phyloP scores from a whole-genome alignment of 2,113 vertebrate species.

The Cryptotis parvus region DNA sequence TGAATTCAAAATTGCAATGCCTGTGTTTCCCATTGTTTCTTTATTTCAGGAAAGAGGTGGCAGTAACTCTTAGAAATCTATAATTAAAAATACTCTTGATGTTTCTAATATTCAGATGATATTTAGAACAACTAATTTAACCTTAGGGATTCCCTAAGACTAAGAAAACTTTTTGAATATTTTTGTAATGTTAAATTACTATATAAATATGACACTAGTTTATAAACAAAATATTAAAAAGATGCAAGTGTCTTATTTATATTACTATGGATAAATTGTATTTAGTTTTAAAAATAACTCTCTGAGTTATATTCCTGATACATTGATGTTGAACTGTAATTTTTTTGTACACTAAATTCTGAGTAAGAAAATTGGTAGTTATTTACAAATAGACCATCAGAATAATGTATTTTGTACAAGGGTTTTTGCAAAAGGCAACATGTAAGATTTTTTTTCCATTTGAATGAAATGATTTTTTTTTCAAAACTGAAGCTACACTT shows the following conservation, averaged over 20 bases:
- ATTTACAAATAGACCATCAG: background rate
- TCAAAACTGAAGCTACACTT: background rate
- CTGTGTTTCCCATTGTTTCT: background rate
- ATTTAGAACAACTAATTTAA: background rate
- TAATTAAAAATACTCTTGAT: background rate
- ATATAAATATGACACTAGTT: background rate
- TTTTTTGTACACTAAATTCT: background rate
- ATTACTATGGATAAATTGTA: no score
- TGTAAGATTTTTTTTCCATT: background rate
- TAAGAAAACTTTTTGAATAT: background rate
- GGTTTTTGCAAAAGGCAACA: background rate
- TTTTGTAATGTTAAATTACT: conserved; percentile 5
- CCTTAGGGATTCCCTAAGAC: background rate
- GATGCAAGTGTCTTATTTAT: no score
- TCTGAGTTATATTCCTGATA: background rate
- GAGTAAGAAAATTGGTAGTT: background rate
- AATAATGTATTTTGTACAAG: background rate
- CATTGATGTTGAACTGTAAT: background rate
- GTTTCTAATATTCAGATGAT: background rate
- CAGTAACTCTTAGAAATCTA: background rate
- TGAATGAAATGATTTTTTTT: background rate
- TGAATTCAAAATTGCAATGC: background rate
- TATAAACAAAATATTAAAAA: background rate
- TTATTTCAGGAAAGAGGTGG: background rate
- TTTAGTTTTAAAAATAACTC: conserved; percentile 7